Conservation (phyloP, 1,140 invertebrate species). For the Marisa cornuarietis region DNA sequence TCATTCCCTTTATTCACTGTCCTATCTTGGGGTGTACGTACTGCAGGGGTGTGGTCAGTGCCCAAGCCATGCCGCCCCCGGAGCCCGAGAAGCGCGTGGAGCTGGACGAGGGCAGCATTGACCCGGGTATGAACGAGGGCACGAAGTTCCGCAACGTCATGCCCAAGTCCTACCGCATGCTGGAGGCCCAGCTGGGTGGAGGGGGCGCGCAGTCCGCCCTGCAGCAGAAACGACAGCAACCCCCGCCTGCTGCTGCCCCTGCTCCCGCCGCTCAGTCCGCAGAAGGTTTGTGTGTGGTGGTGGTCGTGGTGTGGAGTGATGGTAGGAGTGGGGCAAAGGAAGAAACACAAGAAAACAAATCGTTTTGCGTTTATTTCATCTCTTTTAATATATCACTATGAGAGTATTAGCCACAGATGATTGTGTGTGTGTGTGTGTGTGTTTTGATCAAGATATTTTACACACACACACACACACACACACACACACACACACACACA, state of each 20-base stretch:
- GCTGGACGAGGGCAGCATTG: slow-evolving; percentile 39
- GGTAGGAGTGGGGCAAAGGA: too few species aligned
- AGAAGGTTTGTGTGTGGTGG: background rate
- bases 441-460: too few species aligned
- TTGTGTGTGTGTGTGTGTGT: too few species aligned
- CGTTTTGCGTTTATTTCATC: too few species aligned
- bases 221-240: slow-evolving; percentile 8
- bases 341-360: background rate
- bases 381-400: too few species aligned
- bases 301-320: background rate
- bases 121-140: slow-evolving; percentile 46
- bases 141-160: slow-evolving; percentile 43
- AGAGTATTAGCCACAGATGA: too few species aligned
- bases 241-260: slow-evolving; percentile 8
- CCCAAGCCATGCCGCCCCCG: slow-evolving; percentile 16
- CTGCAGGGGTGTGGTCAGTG: slow-evolving; percentile 30
- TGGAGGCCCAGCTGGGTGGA: slow-evolving; percentile 42
- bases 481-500: too few species aligned
- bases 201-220: slow-evolving; percentile 7
- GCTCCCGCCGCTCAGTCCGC: background rate
- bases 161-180: slow-evolving; percentile 52
- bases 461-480: too few species aligned
- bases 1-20: background rate
- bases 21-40: background rate
- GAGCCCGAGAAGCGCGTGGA: slow-evolving; percentile 27